Evolutionary conservation across 2,888 invertebrate genomes (phyloP).

Genomic region (Drosophila neotestacea): DNA sequence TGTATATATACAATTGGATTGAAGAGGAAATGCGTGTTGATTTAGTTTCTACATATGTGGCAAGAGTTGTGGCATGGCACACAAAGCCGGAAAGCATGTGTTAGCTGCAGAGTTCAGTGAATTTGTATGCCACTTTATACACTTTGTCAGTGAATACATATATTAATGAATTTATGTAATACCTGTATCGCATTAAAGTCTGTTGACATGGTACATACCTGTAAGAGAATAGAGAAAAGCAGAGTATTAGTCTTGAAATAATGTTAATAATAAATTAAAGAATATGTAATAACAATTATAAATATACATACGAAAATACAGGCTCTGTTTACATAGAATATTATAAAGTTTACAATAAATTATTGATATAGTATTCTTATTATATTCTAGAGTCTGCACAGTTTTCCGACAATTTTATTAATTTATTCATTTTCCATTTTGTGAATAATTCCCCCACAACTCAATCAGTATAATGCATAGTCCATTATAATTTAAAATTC

Average conservation of each 20-base stretch:
- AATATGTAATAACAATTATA: not conserved
- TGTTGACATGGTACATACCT: slow-evolving; percentile 56
- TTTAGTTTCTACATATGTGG: slow-evolving; percentile 10
- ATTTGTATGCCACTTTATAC: not conserved
- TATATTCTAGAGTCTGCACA: not conserved
- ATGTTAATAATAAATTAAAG: not conserved
- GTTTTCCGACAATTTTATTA: not conserved
- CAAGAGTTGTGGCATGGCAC: not conserved
- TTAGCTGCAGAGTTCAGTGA: slow-evolving; percentile 1
- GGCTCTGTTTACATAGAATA: no score
- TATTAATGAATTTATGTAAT: slow-evolving; percentile 7
- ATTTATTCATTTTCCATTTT: not conserved
- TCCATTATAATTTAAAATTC: not conserved
- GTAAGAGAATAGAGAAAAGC: slow-evolving; percentile 33
- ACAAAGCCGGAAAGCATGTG: slow-evolving; percentile 16
- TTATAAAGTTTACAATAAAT: no score
- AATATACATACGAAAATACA: not conserved
- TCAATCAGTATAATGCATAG: not conserved
- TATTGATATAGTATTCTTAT: not conserved
- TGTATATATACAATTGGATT: slow-evolving; percentile 27
- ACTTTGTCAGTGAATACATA: not conserved
- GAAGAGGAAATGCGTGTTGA: slow-evolving; percentile 28
- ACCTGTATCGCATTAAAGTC: slow-evolving; percentile 20
- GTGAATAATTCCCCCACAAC: not conserved
- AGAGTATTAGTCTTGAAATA: slow-evolving; percentile 1